Base-by-base conservation (phyloP, 2,797 vertebrate genomes). In the Peromyscus eremicus region DNA sequence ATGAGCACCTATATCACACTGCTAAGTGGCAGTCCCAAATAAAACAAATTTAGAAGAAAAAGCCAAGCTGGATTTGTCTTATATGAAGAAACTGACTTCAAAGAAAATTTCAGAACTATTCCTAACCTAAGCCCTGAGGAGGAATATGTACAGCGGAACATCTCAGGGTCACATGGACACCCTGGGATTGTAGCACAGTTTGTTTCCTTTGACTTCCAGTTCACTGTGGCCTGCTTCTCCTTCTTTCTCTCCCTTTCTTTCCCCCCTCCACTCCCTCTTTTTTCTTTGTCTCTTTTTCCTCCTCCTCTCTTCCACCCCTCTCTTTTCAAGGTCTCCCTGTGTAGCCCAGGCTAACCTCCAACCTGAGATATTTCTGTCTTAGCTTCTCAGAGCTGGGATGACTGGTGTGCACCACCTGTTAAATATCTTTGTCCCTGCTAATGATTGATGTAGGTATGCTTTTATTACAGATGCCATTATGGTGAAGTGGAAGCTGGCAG, bases 31-130 rank as follows among this genome's bases (percentile, higher is more conserved):
- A 75, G 40, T 49, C 27, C 71, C 23, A 89, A 96, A 43, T 86
- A 89, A 95, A 93, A 27, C 62, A 37, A 76, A 86, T 17, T 95
- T 95, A 52, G 68, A 89, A 83, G 70, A 32, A 87, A 91, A 90
- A 75, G 9, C 6, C 75, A 95, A 89, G 13, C 6, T 49, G 8
- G 80, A 73, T 81, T 84, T 57, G 55, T 86, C 75, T 94, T 92
- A 62, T 88, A 46, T 66, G 37, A 6, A 82, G 7, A 80, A 64
- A 46, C 73, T 86, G 70, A 13, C 70, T 60, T 75, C 23, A 75
- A 88, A 57, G 52, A 75, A 52, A 34, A 60, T 13, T 29, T 75
- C 17, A 88, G 4, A 93, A 64, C 43, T 68, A 46, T 89, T 34
- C 37, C 40, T 70, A 43, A 62, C 34, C 27, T 29, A 19, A 80